Base-by-base conservation (phyloP, 2,888 invertebrate genomes). In the Tipula unca region DNA sequence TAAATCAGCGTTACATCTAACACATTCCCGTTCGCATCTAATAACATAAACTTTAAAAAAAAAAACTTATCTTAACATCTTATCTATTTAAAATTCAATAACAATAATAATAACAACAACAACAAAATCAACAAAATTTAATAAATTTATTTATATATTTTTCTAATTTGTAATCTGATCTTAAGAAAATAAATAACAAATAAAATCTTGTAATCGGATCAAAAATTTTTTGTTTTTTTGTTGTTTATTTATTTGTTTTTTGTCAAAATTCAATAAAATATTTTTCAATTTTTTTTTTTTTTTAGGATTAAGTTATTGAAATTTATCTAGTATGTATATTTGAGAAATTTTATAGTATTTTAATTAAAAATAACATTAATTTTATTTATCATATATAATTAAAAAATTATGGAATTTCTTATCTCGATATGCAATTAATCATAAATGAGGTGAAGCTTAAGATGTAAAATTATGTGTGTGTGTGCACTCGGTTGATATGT, bases 191-290 rank as follows among this genome's bases (percentile, higher is more conserved):
- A 69, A 69, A 69, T 69, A 69, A 69, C 69, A 69, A 69, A 69
- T 69, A 69, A 69, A 69, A 69, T 69, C 69, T 69, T 69, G 69
- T 69, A 69, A 69, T 69, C 69, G 69, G 69, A 69, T 69, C 69
- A 69, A 69, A 69, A 69, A n/a, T 17, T 69, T 14, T 69, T 25
- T 69, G 20, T 69, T 8, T 69, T n/a, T 25, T 69, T 69, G 69
- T 69, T 69, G 69, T 69, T 69, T 25, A 25, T 69, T 25, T 69
- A 2, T 25, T 69, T 25, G 25, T 54, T 25, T 54, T 20, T 69
- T 69, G 69, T 69, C 69, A 69, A 69, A 69, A 69, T 69, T 69
- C 69, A 69, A 69, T 69, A 69, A 69, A 69, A 69, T 13, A 69
- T 69, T 69, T 69, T 54, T 17, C 17, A 54, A 54, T 17, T 3